Base-by-base conservation (phyloP, 2,797 vertebrate genomes). In the Phaenicophaeus curvirostris region DNA sequence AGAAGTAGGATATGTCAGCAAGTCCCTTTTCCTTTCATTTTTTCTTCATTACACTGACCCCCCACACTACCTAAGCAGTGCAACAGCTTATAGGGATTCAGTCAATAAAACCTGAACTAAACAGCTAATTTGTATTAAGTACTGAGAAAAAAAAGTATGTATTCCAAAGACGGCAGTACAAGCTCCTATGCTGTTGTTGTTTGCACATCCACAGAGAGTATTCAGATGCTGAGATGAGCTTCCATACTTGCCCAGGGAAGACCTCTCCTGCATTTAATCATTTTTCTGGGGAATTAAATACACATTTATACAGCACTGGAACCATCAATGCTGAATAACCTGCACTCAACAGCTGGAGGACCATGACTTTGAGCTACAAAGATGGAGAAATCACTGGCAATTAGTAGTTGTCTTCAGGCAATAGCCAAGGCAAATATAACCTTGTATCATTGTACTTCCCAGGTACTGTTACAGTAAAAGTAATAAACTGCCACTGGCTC, bases 181-280 rank as follows among this genome's bases (percentile, higher is more conserved):
- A 77, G 21, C 21, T 78, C n/a, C 58, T 35, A 0, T 11, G 9
- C 3, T 75, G 78, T 62, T 50, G 6, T 21, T 30, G 11, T 15
- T 85, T 72, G 37, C 35, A 59, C 28, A 48, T 19, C 37, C 7
- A 2, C 16, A 54, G 54, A 71, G 16, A 33, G 7, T 3, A 51
- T 58, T 42, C 20, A n/a, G 6, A 27, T 44, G 35, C 62, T 24
- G 61, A 83, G 30, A 27, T 24, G 37, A 87, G 50, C 8, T 72
- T 46, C 66, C 72, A 28, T 14, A 8, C 16, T 44, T 25, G 41
- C 14, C 65, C 31, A 54, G 41, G 62, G 46, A 75, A 73, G 30
- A 78, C 1, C 15, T 78, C 14, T 67, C 31, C 31, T 55, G 30
- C 5, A 3, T 3, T 5, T 3, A 25, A 25, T 54, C 17, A 0